Evolutionary conservation across 2,888 invertebrate species (phyloP), one percentile per base, ranked within the genome.

Genomic region (Diogma glabrata): DNA sequence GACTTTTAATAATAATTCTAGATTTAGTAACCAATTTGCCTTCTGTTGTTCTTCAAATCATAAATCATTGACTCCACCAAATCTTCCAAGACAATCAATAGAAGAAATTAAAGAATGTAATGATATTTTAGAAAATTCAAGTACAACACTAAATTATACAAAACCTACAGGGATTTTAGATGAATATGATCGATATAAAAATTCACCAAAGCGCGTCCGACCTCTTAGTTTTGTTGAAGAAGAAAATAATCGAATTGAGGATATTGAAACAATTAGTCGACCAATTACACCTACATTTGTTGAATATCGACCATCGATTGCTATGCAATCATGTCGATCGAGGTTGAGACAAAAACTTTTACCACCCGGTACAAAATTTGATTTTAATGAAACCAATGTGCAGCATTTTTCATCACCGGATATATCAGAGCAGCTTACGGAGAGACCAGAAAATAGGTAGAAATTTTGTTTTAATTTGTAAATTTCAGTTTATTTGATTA

Each of bases 401-500:
- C 68, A 69, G 57, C 67, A 70, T 52, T 65, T 65, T 61, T 70
- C 70, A 4, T 70, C 70, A 33, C 69, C 70, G 16, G 67, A 69
- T 58, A 69, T 70, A 57, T 10, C 33, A 17, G 50, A 30, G 8
- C 10, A 16, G 3, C 3, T 16, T 26, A 26, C 4, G 46, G 46
- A 24, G 8, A 46, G 26, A 24, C 24, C 24, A 16, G 23, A 46
- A 26, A 24, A 45, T 2, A n/a, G 12, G 16, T 17, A 20, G 3
- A 10, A 7, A 20, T 43, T 36, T 24, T 16, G 10, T n/a, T 6
- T 36, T 3, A 36, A 9, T 36, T 36, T 9, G 14, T 36, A n/a
- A 12, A 28, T 28, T n/a, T 36, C n/a, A 36, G 14, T 45, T 22
- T 23, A 12, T 22, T 23, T 22, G 12, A 12, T 10, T 16, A 4